Percentiles rank a stretch among this genome's conserved stretches.
These are phyloP conservation scores for Carterocephalus palaemon DNA, from an alignment of 2,888 invertebrate genomes.

Conservation along the genomic window DNA sequence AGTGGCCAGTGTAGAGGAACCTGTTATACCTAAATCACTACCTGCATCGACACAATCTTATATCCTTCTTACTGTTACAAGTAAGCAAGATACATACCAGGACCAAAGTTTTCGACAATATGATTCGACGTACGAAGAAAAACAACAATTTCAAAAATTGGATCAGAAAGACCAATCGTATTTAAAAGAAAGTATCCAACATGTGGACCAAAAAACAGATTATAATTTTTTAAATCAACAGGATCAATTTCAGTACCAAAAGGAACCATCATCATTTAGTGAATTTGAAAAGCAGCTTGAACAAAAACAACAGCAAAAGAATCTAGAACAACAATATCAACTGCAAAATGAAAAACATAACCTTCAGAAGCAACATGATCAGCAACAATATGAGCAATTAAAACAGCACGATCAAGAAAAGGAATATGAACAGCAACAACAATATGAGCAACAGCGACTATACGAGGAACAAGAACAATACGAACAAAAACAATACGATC, in stretches of 20 bases:
- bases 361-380: constrained; percentile 23
- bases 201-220: constrained; percentile 37
- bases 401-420: constrained; percentile 29
- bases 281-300: constrained; percentile 20
- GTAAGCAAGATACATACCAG: constrained; percentile 47
- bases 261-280: constrained; percentile 6
- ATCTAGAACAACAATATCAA: constrained; percentile 21
- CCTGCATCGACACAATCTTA: constrained; percentile 55
- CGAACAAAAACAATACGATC: constrained; percentile 28
- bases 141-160: constrained; percentile 37
- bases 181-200: constrained; percentile 34
- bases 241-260: constrained; percentile 18
- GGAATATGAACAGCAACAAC: constrained; percentile 28
- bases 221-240: constrained; percentile 35
- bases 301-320: constrained; percentile 13
- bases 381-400: constrained; percentile 29
- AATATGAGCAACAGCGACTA: constrained; percentile 40
- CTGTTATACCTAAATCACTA: constrained; percentile 54
- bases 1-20: constrained; percentile 55
- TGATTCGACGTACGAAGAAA: constrained; percentile 45
- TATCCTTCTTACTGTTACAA: constrained; percentile 56
- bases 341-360: constrained; percentile 23
- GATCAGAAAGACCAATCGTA: constrained; percentile 35
- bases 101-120: constrained; percentile 53
- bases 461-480: constrained; percentile 38